Conservation (phyloP, 1,140 invertebrate species). For the Carcinoscorpius rotundicauda region DNA sequence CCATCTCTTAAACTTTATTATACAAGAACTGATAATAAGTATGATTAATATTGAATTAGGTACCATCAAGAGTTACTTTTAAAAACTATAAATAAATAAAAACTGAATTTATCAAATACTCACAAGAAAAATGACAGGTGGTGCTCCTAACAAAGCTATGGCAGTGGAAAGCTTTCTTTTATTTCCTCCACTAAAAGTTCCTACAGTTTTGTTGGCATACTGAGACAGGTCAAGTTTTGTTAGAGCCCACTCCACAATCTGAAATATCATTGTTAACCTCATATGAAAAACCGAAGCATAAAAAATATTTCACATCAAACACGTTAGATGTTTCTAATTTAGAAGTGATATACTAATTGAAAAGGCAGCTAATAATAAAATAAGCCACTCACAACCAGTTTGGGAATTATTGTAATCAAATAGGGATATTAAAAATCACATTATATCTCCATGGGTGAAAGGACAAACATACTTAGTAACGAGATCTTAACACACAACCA, state of each 20-base stretch:
- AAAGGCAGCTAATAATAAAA: slow-evolving; percentile 17
- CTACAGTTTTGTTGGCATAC: slow-evolving; percentile 30
- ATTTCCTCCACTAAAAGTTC: slow-evolving; percentile 62
- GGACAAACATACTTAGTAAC: too few relatives aligned
- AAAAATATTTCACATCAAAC: slow-evolving; percentile 3
- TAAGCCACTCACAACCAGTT: too few relatives aligned
- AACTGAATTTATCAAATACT: slow-evolving; percentile 10
- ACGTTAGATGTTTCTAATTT: not conserved
- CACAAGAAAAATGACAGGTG: slow-evolving; percentile 41
- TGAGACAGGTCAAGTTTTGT: slow-evolving; percentile 31
- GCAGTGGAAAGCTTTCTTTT: slow-evolving; percentile 90
- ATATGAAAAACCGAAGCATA: not conserved
- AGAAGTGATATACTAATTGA: not conserved
- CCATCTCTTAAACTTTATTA: too few relatives aligned
- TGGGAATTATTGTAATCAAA: too few relatives aligned
- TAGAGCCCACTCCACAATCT: slow-evolving; percentile 36
- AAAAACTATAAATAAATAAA: too few relatives aligned
- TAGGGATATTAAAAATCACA: too few relatives aligned
- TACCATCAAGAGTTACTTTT: too few relatives aligned
- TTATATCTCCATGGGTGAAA: too few relatives aligned
- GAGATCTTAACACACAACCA: too few relatives aligned
- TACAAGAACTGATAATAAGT: too few relatives aligned
- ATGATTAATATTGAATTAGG: too few relatives aligned
- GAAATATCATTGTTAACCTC: not conserved
- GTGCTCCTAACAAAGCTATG: slow-evolving; percentile 61